Evolutionary conservation across 2,113 vertebrate species (phyloP).

Genomic region (Ploceus nigricollis): DNA sequence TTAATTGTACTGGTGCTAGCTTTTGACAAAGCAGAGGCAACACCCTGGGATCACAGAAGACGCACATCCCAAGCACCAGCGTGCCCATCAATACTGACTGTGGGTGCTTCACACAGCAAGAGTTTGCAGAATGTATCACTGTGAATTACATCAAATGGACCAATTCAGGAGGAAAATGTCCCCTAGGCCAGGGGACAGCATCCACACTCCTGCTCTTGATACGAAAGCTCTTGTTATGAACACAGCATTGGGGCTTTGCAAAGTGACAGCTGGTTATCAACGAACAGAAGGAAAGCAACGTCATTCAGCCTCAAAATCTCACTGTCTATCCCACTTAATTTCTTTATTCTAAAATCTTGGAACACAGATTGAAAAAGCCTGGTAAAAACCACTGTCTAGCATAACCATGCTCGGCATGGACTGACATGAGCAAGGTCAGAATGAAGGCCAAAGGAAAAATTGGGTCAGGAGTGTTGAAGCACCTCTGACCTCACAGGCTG

Average conservation of each 20-base stretch:
- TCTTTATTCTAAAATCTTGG: neutral
- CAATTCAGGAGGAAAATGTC: neutral
- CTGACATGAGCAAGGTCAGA: neutral
- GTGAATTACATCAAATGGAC: neutral
- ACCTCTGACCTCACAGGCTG: neutral
- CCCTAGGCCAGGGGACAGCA: neutral
- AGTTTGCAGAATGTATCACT: neutral
- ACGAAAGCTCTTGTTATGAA: neutral
- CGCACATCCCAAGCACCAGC: neutral
- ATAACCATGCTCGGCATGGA: neutral
- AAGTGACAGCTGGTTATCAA: slow-evolving; percentile 46
- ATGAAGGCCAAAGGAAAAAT: neutral
- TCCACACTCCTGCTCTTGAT: neutral
- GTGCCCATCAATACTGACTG: neutral
- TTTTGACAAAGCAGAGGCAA: neutral
- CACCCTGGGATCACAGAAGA: neutral
- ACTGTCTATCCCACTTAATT: neutral
- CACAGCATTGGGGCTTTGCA: neutral
- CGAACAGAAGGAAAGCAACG: slow-evolving; percentile 19
- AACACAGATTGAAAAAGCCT: neutral
- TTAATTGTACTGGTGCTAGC: neutral
- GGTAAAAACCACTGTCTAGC: neutral
- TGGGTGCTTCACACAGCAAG: neutral
- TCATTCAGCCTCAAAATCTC: neutral
- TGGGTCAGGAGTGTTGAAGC: neutral